Conservation (phyloP, 2,113 vertebrate genomes). For the Phalacrocorax aristotelis region DNA sequence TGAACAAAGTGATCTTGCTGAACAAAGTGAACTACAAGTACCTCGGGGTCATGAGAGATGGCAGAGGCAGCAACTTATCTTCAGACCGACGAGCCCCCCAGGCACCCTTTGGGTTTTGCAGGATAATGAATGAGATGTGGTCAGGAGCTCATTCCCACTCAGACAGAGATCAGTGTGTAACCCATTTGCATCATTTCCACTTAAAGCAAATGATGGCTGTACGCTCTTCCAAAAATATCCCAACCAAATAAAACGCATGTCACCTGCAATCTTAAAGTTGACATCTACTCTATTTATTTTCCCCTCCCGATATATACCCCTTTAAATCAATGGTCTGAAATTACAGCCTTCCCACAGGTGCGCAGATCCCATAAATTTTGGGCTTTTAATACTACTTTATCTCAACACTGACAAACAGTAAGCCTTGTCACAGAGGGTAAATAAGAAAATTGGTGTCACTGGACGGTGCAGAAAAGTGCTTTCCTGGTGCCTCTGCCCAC, state of each 20-base stretch:
- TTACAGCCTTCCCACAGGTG: conserved; percentile 12
- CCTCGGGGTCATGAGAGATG: neutral
- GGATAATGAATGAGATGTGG: neutral
- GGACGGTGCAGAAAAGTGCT: neutral
- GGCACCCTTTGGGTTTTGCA: neutral
- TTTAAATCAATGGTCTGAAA: conserved; percentile 43
- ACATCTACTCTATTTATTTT: neutral
- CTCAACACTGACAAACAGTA: conserved; percentile 17
- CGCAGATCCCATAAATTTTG: conserved; percentile 18
- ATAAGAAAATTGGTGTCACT: neutral
- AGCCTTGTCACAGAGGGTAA: conserved; percentile 22
- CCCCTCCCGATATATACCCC: neutral
- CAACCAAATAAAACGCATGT: neutral
- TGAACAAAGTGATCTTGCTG: neutral
- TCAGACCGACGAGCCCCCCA: neutral
- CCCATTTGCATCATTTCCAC: neutral
- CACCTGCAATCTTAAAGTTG: neutral
- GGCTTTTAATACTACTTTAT: conserved; percentile 50
- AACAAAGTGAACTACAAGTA: neutral
- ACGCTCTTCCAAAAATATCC: neutral
- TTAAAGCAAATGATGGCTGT: neutral
- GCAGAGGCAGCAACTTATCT: neutral
- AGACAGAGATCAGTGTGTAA: neutral
- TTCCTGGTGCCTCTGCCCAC: neutral
- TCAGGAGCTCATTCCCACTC: neutral